Base-by-base conservation (phyloP, 2,888 invertebrate species). In the Drosophila stalkeri region DNA sequence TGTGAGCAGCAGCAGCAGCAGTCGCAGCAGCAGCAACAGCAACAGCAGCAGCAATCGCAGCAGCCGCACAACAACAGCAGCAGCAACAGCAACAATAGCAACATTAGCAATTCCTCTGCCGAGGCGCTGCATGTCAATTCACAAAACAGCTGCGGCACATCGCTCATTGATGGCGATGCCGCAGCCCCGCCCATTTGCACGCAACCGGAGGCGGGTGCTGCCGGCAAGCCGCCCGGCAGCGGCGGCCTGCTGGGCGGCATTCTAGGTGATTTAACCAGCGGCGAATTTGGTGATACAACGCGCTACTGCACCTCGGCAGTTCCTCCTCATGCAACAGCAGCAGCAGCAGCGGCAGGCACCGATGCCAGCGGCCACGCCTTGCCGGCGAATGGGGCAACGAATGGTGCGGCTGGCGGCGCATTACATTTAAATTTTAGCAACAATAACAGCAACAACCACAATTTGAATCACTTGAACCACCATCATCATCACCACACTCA, bases 121-220 rank as follows among this genome's bases (percentile, higher is more conserved):
- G 67, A 70, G 71, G 71, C 79, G 67, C 68, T 73, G 64, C 91
- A 91, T 80, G 90, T 91, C 91, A 92, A 92, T 92, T 92, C 89
- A 85, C 80, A 81, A 80, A 72, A 68, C 74, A 80, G 57, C 55
- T 65, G 76, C 68, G 66, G 55, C 81, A 65, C 74, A n/a, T 81
- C 81, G 27, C 71, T 84, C 35, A 92, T 91, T 64, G 92, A 92
- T 76, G 91, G 91, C 59, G 91, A 91, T 82, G 85, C 92, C 37
- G 85, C 82, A 64, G 89, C 88, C 72, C 86, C 90, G 72, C 93
- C 93, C 39, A 93, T 93, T 56, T 93, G 93, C 77, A 93, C 93
- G 52, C 93, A 93, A 68, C 93, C 93, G 12, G 93, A 93, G 89
- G 90, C 93, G 51, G 92, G 92, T 57, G 85, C 90, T 31, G 92